Evolutionary conservation across 2,888 invertebrate genomes (phyloP).

Genomic region (Drosophila neotestacea): DNA sequence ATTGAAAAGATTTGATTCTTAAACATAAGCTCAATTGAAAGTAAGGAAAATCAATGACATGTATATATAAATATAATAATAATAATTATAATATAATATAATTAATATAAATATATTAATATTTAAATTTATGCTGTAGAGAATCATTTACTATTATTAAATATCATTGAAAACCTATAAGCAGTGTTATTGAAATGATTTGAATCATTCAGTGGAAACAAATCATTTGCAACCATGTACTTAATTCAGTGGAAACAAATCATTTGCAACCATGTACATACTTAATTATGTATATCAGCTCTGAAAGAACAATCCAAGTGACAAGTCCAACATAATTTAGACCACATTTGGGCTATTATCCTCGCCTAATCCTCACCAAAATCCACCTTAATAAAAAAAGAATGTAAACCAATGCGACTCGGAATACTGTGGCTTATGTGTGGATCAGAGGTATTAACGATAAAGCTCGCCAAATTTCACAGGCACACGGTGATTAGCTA

Average conservation of each 20-base stretch:
- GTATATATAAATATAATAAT: no score
- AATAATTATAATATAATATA: no score
- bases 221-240: not conserved
- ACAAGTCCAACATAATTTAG: slow-evolving; percentile 27
- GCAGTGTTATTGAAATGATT: no score
- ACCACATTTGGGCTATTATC: slow-evolving; percentile 13
- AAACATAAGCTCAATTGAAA: no score
- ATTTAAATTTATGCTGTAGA: no score
- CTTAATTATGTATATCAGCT: not conserved
- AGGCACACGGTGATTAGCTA: slow-evolving; percentile 58
- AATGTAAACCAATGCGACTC: slow-evolving; percentile 22
- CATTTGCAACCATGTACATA: not conserved
- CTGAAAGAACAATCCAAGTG: not conserved
- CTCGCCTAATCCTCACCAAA: slow-evolving; percentile 5
- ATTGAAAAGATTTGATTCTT: no score
- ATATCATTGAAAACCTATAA: no score
- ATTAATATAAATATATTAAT: no score
- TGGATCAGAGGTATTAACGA: slow-evolving; percentile 54
- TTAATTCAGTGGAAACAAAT: not conserved
- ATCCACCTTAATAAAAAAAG: slow-evolving; percentile 12
- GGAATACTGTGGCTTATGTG: slow-evolving; percentile 35
- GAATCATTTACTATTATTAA: no score
- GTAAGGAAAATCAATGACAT: no score
- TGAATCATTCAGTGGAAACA: not conserved
- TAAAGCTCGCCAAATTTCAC: slow-evolving; percentile 45